Base-by-base conservation (phyloP, 2,797 vertebrate species). In the Cuculus canorus region DNA sequence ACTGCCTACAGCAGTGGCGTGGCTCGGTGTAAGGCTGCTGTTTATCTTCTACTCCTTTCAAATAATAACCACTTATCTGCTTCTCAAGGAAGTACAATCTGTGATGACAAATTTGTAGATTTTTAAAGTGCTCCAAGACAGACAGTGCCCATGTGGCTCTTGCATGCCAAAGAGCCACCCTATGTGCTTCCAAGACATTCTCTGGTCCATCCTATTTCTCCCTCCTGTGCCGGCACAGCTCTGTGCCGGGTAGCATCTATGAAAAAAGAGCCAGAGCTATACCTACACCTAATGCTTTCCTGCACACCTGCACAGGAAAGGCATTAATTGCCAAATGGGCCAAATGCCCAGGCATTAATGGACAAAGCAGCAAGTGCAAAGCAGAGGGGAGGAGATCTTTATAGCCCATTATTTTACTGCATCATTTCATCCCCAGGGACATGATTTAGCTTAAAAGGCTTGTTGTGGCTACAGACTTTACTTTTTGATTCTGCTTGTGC, bases 391-490 rank as follows among this genome's bases (percentile, higher is more conserved):
- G 45, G 32, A 59, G 52, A 39, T 10, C 18, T 22, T 9, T 17
- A 16, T 14, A 2, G 7, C 28, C 79, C 70, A 8, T 77, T 54
- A 53, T 45, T 73, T 66, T 2, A 15, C 54, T 28, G 33, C 66
- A 45, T 11, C 53, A 11, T 5, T 16, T 17, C 52, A 15, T 5
- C 65, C 68, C 71, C 66, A 23, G 41, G 82, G 90, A 82, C 45
- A 8, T 0, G 0, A 47, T 17, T 68, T 23, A 54, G 35, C 56
- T 52, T 13, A 11, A 35, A 64, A 4, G 1, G 0, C 64, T 23
- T 0, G 10, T 12, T 21, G 3, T 13, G 57, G 57, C 18, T 12
- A 3, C 39, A 72, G 57, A 11, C 7, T n/a, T 59, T 59, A 21
- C 54, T 57, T 60, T 27, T 28, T 28, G 69, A 13, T 56, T 37